Conservation (phyloP, 2,888 invertebrate genomes). For the Drosophila nr. fundita region DNA sequence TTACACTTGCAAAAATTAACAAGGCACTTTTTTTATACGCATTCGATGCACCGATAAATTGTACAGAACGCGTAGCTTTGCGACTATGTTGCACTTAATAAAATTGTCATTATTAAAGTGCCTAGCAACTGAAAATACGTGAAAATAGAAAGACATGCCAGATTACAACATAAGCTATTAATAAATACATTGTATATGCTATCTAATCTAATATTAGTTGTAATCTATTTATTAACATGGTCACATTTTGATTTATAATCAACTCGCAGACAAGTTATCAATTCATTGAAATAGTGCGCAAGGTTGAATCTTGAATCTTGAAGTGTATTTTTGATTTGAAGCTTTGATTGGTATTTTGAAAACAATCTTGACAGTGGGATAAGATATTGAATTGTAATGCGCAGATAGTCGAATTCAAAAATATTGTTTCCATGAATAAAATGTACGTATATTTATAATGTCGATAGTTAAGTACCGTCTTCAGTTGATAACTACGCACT, state of each 20-base stretch:
- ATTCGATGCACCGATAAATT: neutral
- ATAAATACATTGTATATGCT: neutral
- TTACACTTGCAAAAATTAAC: neutral
- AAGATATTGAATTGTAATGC: neutral
- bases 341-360: neutral
- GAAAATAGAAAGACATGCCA: neutral
- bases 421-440: neutral
- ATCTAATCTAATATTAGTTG: neutral
- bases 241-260: neutral
- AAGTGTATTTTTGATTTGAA: neutral
- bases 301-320: neutral
- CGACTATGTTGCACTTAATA: neutral
- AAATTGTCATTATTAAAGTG: neutral
- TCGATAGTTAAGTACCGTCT: neutral
- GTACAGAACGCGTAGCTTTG: neutral
- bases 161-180: neutral
- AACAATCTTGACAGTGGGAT: neutral
- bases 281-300: neutral
- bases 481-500: neutral
- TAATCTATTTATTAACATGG: neutral
- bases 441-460: neutral
- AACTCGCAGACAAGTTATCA: neutral
- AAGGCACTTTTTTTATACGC: neutral
- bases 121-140: neutral
- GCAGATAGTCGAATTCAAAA: neutral